Base-by-base conservation (phyloP, 2,113 vertebrate genomes). In the Struthidea cinerea region DNA sequence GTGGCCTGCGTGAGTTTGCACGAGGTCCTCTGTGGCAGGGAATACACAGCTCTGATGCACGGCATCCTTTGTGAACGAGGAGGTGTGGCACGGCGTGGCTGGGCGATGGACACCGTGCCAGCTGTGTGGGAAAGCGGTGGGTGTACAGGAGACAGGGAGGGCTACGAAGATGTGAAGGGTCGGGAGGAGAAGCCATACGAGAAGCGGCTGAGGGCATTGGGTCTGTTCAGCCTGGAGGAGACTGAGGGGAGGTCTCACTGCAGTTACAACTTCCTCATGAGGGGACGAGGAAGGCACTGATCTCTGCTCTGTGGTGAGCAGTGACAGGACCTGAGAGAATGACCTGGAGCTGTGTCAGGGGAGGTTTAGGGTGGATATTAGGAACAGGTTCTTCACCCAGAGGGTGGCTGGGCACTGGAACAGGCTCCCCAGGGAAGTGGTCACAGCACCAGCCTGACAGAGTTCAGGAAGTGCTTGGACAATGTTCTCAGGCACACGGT, bases 201-300 rank as follows among this genome's bases (percentile, higher is more conserved):
- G 46, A 3, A 32, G 41, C 0, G 1, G 21, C n/a, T 13, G 41
- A 41, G 26, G 53, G 1, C 39, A 4, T n/a, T 61, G 1, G 47
- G 11, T 33, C 24, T 69, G 35, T 1, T 55, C 35, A 16, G 41
- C 21, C 35, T 33, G 49, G 41, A 39, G 35, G 13, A 42, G 30
- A 6, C 20, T 23, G 68, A 69, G 39, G 20, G 19, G 2, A 76
- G 21, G 11, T 14, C 32, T 33, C 70, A 11, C 0, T 41, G 61
- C n/a, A 23, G 47, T 3, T 16, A 15, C n/a, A 41, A 0, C 41
- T 83, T 83, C 47, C 24, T n/a, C 0, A 0, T 13, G 10, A 41
- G 15, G 2, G 39, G 10, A 7, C 11, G 7, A 13, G 47, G 5
- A 76, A 47, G 47, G 7, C 30, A 20, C 35, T 42, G 63, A 35